Evolutionary conservation across 2,797 vertebrate genomes (phyloP).

Genomic region (Glossophaga mutica): DNA sequence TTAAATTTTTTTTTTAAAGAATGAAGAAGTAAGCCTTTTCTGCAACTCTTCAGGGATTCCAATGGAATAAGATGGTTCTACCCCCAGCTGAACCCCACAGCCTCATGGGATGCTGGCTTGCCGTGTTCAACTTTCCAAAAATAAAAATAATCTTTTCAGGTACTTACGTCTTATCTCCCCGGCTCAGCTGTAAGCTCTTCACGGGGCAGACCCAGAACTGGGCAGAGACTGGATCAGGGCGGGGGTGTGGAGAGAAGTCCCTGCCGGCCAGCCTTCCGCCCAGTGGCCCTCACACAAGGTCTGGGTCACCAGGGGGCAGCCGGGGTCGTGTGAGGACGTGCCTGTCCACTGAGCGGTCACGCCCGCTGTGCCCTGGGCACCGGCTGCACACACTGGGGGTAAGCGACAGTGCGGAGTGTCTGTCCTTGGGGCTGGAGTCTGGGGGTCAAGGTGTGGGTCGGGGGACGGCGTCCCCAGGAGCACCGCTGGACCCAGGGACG

Average conservation of each 20-base stretch:
- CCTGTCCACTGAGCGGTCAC: fast-evolving
- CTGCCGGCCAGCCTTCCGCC: fast-evolving
- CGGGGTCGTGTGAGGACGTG: not conserved
- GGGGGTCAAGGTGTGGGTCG: not conserved
- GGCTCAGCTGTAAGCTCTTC: not conserved
- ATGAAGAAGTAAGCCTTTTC: not conserved
- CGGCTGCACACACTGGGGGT: fast-evolving
- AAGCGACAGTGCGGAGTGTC: not conserved
- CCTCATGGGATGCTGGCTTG: not conserved
- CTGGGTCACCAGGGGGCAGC: not conserved
- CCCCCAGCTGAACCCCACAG: not conserved
- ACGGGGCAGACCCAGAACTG: not conserved
- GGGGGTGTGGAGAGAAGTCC: not conserved
- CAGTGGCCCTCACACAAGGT: fast-evolving
- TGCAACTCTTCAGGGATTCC: not conserved
- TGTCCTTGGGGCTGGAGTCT: not conserved
- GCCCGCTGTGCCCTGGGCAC: fast-evolving
- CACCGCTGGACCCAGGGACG: not conserved
- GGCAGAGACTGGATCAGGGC: not conserved
- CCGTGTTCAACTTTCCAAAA: constrained; percentile 18
- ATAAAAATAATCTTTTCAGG: constrained; percentile 39
- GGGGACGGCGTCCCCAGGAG: not conserved
- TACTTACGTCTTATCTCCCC: not conserved
- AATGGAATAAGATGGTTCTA: not conserved
- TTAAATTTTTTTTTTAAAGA: not conserved